These are phyloP conservation scores for Poecilia velifera DNA, from an alignment of 2,797 vertebrate species.

Conservation along the genomic window DNA sequence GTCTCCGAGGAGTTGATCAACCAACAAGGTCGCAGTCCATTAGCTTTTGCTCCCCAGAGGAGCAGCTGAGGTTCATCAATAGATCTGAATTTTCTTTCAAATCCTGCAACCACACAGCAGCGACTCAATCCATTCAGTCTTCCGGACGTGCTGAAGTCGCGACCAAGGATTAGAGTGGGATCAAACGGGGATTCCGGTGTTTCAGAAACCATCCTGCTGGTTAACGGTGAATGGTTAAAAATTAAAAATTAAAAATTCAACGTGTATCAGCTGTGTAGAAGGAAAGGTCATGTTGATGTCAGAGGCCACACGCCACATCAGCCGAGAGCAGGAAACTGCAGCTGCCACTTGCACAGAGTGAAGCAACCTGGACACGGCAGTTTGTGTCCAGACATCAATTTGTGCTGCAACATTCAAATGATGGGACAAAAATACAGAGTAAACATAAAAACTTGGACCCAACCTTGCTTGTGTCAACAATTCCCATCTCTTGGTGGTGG, in stretches of 20 bases:
- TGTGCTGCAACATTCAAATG: background rate
- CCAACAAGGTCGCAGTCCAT: background rate
- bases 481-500: no score
- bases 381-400: background rate
- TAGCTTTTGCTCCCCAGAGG: conserved; percentile 8
- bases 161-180: background rate
- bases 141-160: background rate
- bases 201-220: background rate
- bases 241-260: background rate
- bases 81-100: background rate
- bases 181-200: background rate
- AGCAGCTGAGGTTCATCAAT: background rate
- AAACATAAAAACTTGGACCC: background rate
- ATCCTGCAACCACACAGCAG: background rate
- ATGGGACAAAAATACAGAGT: background rate
- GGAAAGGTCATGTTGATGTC: background rate
- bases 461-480: background rate
- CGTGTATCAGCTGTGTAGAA: background rate
- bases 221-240: background rate
- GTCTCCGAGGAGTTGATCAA: background rate
- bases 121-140: background rate
- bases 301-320: background rate
- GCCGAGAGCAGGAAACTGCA: background rate
- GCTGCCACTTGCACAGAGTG: background rate
- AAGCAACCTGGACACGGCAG: background rate